Evolutionary conservation across 2,888 invertebrate genomes (phyloP).

Genomic region (Scaptomyza reducta): DNA sequence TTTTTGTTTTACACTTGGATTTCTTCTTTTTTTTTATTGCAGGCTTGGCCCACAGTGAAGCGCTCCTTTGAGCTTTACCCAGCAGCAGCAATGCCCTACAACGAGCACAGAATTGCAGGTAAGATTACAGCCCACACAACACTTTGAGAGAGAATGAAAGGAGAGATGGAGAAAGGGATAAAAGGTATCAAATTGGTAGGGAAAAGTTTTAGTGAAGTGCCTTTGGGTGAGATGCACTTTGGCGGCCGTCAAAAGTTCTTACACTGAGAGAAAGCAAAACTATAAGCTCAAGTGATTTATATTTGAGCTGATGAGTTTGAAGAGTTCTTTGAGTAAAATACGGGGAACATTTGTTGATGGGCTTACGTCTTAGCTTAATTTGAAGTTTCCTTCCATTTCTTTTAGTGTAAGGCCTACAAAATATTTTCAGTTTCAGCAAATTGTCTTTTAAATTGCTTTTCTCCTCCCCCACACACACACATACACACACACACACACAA

Average conservation of each 20-base stretch:
- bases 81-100: slow-evolving; percentile 67
- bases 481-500: slow-evolving; percentile 15
- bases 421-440: slow-evolving; percentile 43
- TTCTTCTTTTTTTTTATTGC: slow-evolving; percentile 39
- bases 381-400: neutral
- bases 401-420: slow-evolving; percentile 30
- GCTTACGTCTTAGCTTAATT: neutral
- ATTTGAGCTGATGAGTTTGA: neutral
- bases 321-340: neutral
- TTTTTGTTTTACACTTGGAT: slow-evolving; percentile 29
- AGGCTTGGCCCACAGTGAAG: slow-evolving; percentile 84
- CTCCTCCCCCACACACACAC: neutral
- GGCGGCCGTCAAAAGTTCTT: slow-evolving; percentile 51
- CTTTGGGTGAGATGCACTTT: slow-evolving; percentile 63
- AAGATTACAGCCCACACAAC: slow-evolving; percentile 51
- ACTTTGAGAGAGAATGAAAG: neutral
- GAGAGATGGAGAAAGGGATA: neutral
- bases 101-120: slow-evolving; percentile 83
- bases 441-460: slow-evolving; percentile 65
- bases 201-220: slow-evolving; percentile 64
- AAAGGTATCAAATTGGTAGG: slow-evolving; percentile 33
- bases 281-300: neutral
- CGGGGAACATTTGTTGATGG: no score
- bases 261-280: slow-evolving; percentile 10
- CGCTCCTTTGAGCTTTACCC: slow-evolving; percentile 82